These are phyloP conservation scores for Poecilia picta DNA, from an alignment of 2,797 vertebrate species.

Conservation along the genomic window DNA sequence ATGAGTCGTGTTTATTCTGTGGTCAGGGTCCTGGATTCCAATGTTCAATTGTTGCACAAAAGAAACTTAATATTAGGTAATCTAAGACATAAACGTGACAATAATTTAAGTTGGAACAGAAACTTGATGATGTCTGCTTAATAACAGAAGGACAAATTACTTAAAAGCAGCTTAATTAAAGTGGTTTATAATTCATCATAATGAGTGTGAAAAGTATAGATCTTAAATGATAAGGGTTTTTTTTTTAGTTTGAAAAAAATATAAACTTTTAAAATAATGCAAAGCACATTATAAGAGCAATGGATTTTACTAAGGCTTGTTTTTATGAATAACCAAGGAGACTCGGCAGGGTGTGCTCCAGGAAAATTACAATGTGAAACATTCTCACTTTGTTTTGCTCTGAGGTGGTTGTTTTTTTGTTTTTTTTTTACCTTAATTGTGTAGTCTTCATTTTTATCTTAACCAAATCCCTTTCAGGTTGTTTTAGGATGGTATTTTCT, in stretches of 20 bases:
- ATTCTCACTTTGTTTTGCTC: background rate
- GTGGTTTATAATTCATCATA: background rate
- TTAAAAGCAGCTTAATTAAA: background rate
- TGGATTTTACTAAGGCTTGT: background rate
- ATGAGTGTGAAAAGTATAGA: too few relatives aligned
- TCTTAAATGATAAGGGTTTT: too few relatives aligned
- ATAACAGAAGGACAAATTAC: background rate
- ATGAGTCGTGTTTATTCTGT: slow-evolving; percentile 44
- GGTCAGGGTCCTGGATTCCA: background rate
- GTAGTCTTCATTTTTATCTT: background rate
- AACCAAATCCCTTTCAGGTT: background rate
- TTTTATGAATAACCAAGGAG: background rate
- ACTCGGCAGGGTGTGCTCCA: background rate
- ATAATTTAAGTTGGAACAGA: background rate
- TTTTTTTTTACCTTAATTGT: background rate
- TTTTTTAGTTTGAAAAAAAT: too few relatives aligned
- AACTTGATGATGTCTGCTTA: background rate
- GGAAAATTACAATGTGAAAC: background rate
- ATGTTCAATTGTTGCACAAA: too few relatives aligned
- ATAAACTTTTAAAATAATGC: background rate
- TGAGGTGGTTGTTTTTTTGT: too few relatives aligned
- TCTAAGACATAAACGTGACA: too few relatives aligned
- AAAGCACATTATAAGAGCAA: background rate
- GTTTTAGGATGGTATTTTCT: background rate
- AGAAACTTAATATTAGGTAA: too few relatives aligned